Evolutionary conservation across 2,888 invertebrate species (phyloP).

Genomic region (Agrotis clavis): DNA sequence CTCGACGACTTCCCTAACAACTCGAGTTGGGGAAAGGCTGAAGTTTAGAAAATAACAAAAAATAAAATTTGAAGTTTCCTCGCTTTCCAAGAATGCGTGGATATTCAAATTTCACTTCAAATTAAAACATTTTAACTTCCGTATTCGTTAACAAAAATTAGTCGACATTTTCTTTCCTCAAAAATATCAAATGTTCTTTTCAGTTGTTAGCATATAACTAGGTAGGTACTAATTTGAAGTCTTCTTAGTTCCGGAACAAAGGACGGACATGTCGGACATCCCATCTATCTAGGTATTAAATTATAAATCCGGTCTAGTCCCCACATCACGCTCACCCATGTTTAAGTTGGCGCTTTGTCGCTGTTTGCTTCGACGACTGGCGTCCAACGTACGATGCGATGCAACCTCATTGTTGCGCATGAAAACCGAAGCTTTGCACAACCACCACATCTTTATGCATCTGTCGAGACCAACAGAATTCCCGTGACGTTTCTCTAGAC

Average conservation of each 20-base stretch:
- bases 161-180: slow-evolving; percentile 4
- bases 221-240: slow-evolving; percentile 15
- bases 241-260: slow-evolving; percentile 38
- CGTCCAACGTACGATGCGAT: slow-evolving; percentile 33
- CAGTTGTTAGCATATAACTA: slow-evolving; percentile 32
- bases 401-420: slow-evolving; percentile 49
- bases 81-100: slow-evolving; percentile 51
- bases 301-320: slow-evolving; percentile 58
- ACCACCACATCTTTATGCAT: slow-evolving; percentile 27
- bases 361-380: slow-evolving; percentile 60
- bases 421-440: slow-evolving; percentile 49
- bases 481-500: slow-evolving; percentile 34
- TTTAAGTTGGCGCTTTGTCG: slow-evolving; percentile 65
- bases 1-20: slow-evolving; percentile 73
- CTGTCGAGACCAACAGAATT: slow-evolving; percentile 24
- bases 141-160: slow-evolving; percentile 8
- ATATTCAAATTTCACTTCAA: slow-evolving; percentile 54
- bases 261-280: slow-evolving; percentile 23
- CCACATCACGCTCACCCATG: slow-evolving; percentile 51
- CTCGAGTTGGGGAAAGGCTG: slow-evolving; percentile 72
- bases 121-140: slow-evolving; percentile 24
- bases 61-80: slow-evolving; percentile 39
- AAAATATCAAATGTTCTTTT: slow-evolving; percentile 27
- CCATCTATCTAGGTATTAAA: slow-evolving; percentile 40
- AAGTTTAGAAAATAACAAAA: slow-evolving; percentile 68